These are phyloP conservation scores for Labrus mixtus DNA, from an alignment of 2,113 vertebrate genomes.

Conservation along the genomic window DNA sequence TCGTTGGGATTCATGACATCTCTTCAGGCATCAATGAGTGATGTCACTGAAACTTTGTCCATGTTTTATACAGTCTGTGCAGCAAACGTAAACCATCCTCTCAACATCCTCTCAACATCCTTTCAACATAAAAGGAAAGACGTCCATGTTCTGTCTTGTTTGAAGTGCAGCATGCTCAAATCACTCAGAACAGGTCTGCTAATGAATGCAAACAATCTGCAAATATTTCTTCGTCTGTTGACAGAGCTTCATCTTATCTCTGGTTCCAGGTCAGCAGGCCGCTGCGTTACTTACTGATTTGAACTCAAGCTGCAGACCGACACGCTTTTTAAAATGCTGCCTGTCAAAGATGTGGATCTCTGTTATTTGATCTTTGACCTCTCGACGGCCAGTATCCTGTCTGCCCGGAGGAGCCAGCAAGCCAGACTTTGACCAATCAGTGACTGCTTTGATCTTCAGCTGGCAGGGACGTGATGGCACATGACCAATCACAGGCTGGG, in stretches of 20 bases:
- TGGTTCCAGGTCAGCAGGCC: slow-evolving; percentile 27
- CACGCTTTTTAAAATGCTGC: slow-evolving; percentile 37
- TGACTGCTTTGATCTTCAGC: slow-evolving; percentile 31
- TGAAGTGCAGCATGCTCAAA: no score
- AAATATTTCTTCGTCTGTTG: neutral
- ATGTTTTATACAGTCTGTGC: no score
- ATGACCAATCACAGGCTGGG: slow-evolving; percentile 20
- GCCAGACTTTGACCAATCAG: slow-evolving; percentile 9
- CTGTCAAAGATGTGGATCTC: slow-evolving; percentile 25
- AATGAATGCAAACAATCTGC: slow-evolving; percentile 15
- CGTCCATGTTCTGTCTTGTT: no score
- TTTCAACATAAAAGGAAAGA: no score
- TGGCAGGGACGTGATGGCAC: neutral
- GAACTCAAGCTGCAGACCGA: slow-evolving; percentile 19
- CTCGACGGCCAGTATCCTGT: neutral
- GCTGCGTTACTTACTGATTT: slow-evolving; percentile 1
- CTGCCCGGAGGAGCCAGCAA: slow-evolving; percentile 7
- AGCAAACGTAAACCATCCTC: no score
- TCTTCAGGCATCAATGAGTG: no score
- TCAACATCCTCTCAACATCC: no score
- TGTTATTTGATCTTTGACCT: slow-evolving; percentile 67
- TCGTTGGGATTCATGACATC: no score
- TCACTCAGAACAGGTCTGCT: no score
- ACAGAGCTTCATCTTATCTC: slow-evolving; percentile 19
- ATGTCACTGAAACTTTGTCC: no score